Base-by-base conservation (phyloP, 2,888 invertebrate species). In the Standfussiana lucernea region DNA sequence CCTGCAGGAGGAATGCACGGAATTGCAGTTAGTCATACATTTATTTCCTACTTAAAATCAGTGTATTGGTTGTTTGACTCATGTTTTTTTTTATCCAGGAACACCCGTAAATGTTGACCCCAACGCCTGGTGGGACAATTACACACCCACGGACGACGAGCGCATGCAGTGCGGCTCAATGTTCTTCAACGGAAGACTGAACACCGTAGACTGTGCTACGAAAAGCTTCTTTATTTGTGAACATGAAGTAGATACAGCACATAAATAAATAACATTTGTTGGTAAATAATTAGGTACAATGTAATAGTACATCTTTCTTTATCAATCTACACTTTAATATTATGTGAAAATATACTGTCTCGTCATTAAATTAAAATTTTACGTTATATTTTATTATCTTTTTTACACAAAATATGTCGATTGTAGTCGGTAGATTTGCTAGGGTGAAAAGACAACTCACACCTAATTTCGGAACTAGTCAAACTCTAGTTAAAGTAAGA, bases 131-230 rank as follows among this genome's bases (percentile, higher is more conserved):
- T 95, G 94, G 94, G 92, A 91, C 10, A 81, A 87, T 59, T 85
- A 88, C 3, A 94, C 94, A 61, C 95, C 95, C 0, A 94, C 94
- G 68, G 93, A 18, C 6, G 64, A 71, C 11, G 71, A 71, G 2
- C 21, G 21, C n/a, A 35, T 62, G 18, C 45, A 71, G 64, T 71
- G 71, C 35, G 71, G 95, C 13, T 92, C 93, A 6, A 94, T 95
- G 94, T 94, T 93, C 84, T 94, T 91, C 88, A 89, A 90, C 53
- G 95, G 95, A 8, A 81, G 87, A 0, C 88, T 94, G 1, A 95
- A 64, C n/a, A 40, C 13, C 40, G 15, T 64, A n/a, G 64, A 64
- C 8, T 64, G 64, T 40, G 15, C 15, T 18, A 40, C 66, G 6
- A 42, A 66, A 1, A 66, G 7, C 82, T 87, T 0, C 88, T 95